Conservation (phyloP, 1,140 invertebrate species). For the Brachionus sp. region DNA sequence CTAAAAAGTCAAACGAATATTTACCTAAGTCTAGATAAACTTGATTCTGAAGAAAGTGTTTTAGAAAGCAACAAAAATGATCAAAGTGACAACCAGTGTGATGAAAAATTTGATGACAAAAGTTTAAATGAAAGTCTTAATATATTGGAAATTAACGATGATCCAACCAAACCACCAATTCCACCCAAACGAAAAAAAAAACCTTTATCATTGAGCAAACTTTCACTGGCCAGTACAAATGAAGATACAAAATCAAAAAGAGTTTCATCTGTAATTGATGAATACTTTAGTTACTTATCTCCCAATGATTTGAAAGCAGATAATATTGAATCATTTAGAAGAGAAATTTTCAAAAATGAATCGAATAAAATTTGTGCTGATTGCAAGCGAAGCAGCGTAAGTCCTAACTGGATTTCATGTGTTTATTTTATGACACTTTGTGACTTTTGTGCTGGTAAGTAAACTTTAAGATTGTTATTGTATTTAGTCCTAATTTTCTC, state of each 20-base stretch:
- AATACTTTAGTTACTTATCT: not conserved
- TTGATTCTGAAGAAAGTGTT: not conserved
- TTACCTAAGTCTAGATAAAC: slow-evolving; percentile 1
- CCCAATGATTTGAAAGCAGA: not conserved
- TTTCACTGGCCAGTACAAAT: not conserved
- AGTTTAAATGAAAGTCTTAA: not conserved
- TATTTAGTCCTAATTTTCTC: not conserved
- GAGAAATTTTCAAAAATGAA: not conserved
- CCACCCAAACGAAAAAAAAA: slow-evolving; percentile 18
- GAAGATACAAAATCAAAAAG: not conserved
- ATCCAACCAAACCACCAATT: not conserved
- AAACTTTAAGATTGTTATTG: not conserved
- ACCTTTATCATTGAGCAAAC: not conserved
- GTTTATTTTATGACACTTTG: slow-evolving; percentile 8
- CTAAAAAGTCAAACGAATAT: not conserved
- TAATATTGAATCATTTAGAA: not conserved
- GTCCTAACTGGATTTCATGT: slow-evolving; percentile 5
- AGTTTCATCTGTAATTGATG: not conserved
- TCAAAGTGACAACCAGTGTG: not conserved
- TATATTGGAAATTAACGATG: not conserved
- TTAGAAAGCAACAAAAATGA: not conserved
- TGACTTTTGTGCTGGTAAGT: slow-evolving; percentile 17
- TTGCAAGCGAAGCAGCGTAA: not conserved
- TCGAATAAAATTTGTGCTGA: not conserved
- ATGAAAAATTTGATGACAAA: not conserved